phyloP scores from a whole-genome alignment of 1,140 invertebrate genomes.

The Anastrepha obliqua region DNA sequence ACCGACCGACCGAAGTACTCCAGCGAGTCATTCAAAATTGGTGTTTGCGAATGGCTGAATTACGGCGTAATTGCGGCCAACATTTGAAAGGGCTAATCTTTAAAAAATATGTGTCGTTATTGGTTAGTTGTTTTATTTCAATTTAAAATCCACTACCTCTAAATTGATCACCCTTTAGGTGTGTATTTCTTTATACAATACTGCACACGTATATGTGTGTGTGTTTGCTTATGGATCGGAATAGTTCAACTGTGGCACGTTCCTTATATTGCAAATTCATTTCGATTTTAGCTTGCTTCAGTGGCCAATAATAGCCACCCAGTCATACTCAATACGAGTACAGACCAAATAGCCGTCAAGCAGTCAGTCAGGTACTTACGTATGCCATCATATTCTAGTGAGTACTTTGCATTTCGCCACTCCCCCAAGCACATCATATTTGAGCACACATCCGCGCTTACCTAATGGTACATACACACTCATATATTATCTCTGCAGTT shows the following conservation, averaged over 20 bases:
- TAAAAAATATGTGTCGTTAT: too few species aligned
- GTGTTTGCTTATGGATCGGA: not conserved
- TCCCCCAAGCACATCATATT: not conserved
- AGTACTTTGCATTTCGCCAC: not conserved
- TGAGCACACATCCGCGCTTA: not conserved
- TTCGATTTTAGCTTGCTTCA: slow-evolving; percentile 39
- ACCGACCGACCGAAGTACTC: too few species aligned
- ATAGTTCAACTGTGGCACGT: slow-evolving; percentile 24
- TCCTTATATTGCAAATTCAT: slow-evolving; percentile 39
- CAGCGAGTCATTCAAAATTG: too few species aligned
- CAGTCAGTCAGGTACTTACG: not conserved
- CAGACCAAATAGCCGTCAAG: not conserved
- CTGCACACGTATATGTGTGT: not conserved
- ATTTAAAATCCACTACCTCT: too few species aligned
- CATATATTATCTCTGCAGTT: not conserved
- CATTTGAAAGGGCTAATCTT: too few species aligned
- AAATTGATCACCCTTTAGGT: too few species aligned
- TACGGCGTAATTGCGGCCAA: too few species aligned
- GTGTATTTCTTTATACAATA: too few species aligned
- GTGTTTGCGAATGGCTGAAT: too few species aligned
- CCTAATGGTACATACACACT: not conserved
- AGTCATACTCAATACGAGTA: not conserved
- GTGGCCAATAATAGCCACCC: slow-evolving; percentile 36
- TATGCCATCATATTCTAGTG: not conserved
- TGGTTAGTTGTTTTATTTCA: too few species aligned